phyloP scores from a whole-genome alignment of 2,888 invertebrate species.

The Heliconius sara region DNA sequence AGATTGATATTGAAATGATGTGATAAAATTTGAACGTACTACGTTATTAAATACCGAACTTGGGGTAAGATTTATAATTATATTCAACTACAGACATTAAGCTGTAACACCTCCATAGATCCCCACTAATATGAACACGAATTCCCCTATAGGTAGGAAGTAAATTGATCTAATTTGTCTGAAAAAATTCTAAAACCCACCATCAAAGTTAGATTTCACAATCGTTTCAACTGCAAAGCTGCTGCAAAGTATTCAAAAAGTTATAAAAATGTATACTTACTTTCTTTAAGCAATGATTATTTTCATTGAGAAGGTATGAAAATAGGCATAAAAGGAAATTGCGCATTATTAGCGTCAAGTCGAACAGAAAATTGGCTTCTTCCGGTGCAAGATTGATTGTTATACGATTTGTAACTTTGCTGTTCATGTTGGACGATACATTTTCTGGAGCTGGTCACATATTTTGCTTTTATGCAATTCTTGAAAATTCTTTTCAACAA shows the following conservation, averaged over 20 bases:
- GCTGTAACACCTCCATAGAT: neutral
- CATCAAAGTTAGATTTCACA: too few relatives aligned
- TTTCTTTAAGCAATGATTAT: conserved; percentile 9
- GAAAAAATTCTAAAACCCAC: too few relatives aligned
- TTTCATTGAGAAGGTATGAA: conserved; percentile 21
- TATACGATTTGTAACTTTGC: conserved; percentile 18
- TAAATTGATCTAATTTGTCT: too few relatives aligned
- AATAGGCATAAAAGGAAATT: conserved; percentile 28
- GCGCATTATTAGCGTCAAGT: conserved; percentile 26
- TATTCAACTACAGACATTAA: neutral
- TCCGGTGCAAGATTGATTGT: conserved; percentile 27
- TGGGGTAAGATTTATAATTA: neutral
- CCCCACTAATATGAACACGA: neutral
- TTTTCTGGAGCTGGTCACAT: neutral
- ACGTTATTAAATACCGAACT: too few relatives aligned
- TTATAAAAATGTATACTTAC: neutral
- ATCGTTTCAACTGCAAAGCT: too few relatives aligned
- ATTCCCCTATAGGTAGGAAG: too few relatives aligned
- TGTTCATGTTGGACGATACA: neutral
- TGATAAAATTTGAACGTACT: neutral
- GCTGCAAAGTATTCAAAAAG: too few relatives aligned
- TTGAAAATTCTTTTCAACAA: neutral
- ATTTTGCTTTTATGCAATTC: neutral
- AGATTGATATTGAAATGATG: neutral
- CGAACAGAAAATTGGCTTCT: conserved; percentile 20